Conservation (phyloP, 1,140 invertebrate species). For the Caenorhabditis briggsae region DNA sequence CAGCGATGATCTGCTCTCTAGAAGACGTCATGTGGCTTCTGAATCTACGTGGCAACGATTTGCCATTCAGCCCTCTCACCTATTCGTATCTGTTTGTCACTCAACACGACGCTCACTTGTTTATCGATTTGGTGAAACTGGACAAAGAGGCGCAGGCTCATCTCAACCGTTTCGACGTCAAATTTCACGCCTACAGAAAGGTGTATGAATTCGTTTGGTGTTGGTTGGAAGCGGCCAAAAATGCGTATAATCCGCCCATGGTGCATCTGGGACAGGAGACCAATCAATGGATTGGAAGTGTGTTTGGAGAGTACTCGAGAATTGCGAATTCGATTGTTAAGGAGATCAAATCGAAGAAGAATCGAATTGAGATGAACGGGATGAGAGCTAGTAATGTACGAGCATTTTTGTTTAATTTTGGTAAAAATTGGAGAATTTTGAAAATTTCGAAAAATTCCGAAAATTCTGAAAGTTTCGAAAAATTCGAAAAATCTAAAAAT, state of each 20-base stretch:
- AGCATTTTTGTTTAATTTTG: constrained; percentile 3
- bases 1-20: neutral
- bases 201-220: constrained; percentile 82
- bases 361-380: constrained; percentile 87
- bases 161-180: constrained; percentile 78
- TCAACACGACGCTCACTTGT: constrained; percentile 82
- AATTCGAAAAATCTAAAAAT: too few relatives aligned
- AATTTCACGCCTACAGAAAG: constrained; percentile 70
- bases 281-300: constrained; percentile 69
- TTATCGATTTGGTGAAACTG: constrained; percentile 83
- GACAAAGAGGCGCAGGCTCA: constrained; percentile 81
- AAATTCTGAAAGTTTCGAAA: too few relatives aligned
- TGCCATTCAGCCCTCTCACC: constrained; percentile 95
- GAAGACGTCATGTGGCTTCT: constrained; percentile 81
- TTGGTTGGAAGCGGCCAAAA: constrained; percentile 78
- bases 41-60: constrained; percentile 93
- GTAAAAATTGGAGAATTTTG: neutral
- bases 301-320: constrained; percentile 25
- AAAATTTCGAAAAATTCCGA: neutral
- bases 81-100: constrained; percentile 90
- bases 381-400: constrained; percentile 86
- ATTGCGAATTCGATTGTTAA: constrained; percentile 82
- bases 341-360: constrained; percentile 91
- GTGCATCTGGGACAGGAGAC: constrained; percentile 39
- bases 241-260: constrained; percentile 1